These are phyloP conservation scores for Sympetrum striolatum DNA, from an alignment of 2,888 invertebrate species.

Conservation along the genomic window DNA sequence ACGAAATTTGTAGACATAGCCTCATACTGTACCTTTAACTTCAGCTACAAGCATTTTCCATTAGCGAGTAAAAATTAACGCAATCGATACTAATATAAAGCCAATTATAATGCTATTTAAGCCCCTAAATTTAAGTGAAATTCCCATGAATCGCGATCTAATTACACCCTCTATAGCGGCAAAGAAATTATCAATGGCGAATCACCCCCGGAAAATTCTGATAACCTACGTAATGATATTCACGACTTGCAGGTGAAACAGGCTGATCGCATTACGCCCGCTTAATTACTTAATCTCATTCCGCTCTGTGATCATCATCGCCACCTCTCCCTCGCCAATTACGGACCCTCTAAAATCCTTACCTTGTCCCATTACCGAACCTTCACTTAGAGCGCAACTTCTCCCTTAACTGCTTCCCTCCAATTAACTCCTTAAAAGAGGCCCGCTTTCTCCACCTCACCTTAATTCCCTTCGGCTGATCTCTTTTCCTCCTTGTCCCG, in stretches of 20 bases:
- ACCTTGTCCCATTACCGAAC: not conserved
- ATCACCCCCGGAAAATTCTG: too few species aligned
- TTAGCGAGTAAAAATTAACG: too few species aligned
- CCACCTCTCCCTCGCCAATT: not conserved
- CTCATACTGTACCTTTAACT: too few species aligned
- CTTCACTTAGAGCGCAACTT: conserved; percentile 5
- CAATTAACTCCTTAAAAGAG: not conserved
- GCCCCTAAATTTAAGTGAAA: not conserved
- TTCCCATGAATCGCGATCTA: not conserved
- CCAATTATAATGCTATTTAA: too few species aligned
- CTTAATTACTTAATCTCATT: not conserved
- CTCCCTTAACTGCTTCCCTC: not conserved
- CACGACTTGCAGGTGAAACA: too few species aligned
- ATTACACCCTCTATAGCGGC: not conserved
- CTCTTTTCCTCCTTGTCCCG: not conserved
- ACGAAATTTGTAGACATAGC: too few species aligned
- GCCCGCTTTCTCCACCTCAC: not conserved
- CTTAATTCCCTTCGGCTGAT: not conserved
- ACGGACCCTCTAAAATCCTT: not conserved
- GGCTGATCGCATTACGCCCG: not conserved
- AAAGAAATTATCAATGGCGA: too few species aligned
- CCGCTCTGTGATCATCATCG: not conserved
- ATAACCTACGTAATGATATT: too few species aligned
- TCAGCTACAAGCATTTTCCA: too few species aligned
- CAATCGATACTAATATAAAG: too few species aligned